Conservation (phyloP, 2,113 vertebrate species). For the Taurulus bubalis region DNA sequence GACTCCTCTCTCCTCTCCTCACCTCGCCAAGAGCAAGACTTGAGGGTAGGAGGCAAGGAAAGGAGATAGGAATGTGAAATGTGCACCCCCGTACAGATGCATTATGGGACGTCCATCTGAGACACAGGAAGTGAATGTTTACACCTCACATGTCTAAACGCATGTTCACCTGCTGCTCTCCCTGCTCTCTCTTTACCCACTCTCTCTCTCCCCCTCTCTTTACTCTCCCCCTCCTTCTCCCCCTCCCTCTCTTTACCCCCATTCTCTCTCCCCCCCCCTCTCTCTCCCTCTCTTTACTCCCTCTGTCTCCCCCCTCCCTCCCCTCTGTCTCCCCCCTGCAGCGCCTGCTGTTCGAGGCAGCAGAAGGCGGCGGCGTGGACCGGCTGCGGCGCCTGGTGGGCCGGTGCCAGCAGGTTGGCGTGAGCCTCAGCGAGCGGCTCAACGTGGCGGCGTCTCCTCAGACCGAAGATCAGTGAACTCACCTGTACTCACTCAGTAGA, state of each 20-base stretch:
- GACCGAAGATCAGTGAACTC: conserved; percentile 73
- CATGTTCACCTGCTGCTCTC: conserved; percentile 53
- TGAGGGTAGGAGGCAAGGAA: too few relatives aligned
- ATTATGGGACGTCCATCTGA: neutral
- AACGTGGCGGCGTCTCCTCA: conserved; percentile 85
- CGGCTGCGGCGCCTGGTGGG: conserved; percentile 93
- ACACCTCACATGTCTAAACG: conserved; percentile 16
- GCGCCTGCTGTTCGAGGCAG: conserved; percentile 97
- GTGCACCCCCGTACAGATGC: too few relatives aligned
- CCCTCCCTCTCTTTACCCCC: neutral
- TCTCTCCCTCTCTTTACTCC: neutral
- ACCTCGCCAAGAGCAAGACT: too few relatives aligned
- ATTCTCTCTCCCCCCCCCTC: neutral
- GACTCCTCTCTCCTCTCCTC: too few relatives aligned
- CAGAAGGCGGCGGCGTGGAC: conserved; percentile 92
- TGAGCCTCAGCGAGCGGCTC: conserved; percentile 94
- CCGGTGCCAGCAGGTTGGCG: conserved; percentile 95
- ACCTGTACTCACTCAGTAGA: conserved; percentile 74
- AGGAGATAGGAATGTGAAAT: too few relatives aligned
- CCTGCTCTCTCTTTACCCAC: neutral
- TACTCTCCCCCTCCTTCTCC: neutral
- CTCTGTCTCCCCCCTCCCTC: neutral
- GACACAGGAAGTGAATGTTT: conserved; percentile 13
- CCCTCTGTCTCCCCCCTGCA: conserved; percentile 64
- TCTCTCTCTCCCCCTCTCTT: neutral